Conservation (phyloP, 2,797 vertebrate genomes). For the Rhinichthys osculus region DNA sequence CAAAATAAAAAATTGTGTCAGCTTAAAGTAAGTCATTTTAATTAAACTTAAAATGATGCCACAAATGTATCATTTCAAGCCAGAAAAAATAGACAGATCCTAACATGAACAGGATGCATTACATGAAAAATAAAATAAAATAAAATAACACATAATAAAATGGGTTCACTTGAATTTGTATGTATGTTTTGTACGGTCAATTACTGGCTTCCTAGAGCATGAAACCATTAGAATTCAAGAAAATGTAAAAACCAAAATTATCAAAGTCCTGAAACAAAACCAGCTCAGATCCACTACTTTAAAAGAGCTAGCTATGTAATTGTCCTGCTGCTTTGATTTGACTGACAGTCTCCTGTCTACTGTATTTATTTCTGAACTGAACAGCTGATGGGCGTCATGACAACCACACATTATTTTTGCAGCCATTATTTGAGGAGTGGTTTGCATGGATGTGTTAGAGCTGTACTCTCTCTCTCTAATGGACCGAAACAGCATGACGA, state of each 20-base stretch:
- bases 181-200: background rate
- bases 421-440: conserved; percentile 21
- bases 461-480: conserved; percentile 15
- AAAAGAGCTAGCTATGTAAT: conserved; percentile 1
- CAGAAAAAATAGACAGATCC: background rate
- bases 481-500: conserved; percentile 17
- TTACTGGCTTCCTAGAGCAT: background rate
- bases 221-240: background rate
- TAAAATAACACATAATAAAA: background rate
- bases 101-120: background rate
- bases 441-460: conserved; percentile 3
- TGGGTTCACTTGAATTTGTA: background rate
- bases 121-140: background rate
- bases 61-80: background rate
- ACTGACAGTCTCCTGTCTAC: conserved; percentile 35
- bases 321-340: conserved; percentile 20
- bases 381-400: conserved; percentile 47
- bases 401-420: conserved; percentile 35
- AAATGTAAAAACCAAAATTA: background rate
- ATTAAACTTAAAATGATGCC: background rate
- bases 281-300: background rate
- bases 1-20: background rate
- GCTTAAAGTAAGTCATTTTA: background rate
- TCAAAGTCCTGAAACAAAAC: background rate
- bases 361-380: conserved; percentile 13